Conservation (phyloP, 2,797 vertebrate genomes). For the Ataeniobius toweri region DNA sequence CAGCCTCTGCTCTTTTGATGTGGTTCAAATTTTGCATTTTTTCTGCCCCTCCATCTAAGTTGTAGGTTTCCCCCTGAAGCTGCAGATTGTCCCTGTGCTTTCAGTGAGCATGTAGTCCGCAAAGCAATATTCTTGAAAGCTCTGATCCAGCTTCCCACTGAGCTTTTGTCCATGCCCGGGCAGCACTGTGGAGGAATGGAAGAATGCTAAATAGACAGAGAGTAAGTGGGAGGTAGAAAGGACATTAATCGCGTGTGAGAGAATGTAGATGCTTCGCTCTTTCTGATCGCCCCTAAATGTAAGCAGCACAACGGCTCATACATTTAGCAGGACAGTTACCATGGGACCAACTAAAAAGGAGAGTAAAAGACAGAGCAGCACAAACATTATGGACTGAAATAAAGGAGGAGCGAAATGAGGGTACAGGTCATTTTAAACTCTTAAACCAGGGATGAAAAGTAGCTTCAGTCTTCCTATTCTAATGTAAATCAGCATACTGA, state of each 20-base stretch:
- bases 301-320: conserved; percentile 43
- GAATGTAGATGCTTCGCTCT: conserved; percentile 29
- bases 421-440: conserved; percentile 50
- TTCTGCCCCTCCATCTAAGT: conserved; percentile 31
- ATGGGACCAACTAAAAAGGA: conserved; percentile 28
- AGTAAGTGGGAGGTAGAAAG: conserved; percentile 56
- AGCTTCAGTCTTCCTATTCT: conserved; percentile 65
- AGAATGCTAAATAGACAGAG: conserved; percentile 71
- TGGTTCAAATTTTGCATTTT: conserved; percentile 25
- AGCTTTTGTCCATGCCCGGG: conserved; percentile 67
- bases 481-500: conserved; percentile 62
- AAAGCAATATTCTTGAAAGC: conserved; percentile 79
- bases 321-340: conserved; percentile 55
- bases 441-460: conserved; percentile 54
- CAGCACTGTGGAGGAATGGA: conserved; percentile 53
- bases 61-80: conserved; percentile 63
- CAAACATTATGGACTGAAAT: conserved; percentile 70
- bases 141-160: conserved; percentile 65
- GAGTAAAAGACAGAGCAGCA: conserved; percentile 12
- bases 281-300: conserved; percentile 59
- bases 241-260: conserved; percentile 46
- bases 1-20: conserved; percentile 16
- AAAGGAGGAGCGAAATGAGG: conserved; percentile 37
- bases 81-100: conserved; percentile 60
- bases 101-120: conserved; percentile 54